Conservation (phyloP, 2,888 invertebrate species). For the Noctua pronuba region DNA sequence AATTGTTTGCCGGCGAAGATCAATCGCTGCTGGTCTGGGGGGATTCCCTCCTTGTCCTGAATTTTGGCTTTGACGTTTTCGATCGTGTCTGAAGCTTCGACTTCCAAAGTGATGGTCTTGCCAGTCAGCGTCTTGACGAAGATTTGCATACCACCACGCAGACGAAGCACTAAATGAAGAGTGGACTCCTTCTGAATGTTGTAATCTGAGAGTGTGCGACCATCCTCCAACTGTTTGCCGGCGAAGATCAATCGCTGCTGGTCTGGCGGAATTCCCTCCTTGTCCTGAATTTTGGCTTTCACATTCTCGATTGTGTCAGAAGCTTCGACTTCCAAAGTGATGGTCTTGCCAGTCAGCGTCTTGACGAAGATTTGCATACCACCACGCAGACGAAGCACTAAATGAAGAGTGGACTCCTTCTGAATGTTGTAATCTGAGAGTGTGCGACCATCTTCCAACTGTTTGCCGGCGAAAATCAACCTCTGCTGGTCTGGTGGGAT, state of each 20-base stretch:
- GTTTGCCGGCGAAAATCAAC: conserved; percentile 75
- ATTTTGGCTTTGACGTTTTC: conserved; percentile 64
- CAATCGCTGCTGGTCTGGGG: conserved; percentile 61
- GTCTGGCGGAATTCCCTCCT: conserved; percentile 76
- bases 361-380: conserved; percentile 74
- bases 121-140: conserved; percentile 62
- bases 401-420: conserved; percentile 71
- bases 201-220: conserved; percentile 58
- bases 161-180: conserved; percentile 67
- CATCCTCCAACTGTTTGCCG: conserved; percentile 77
- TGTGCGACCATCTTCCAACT: conserved; percentile 68
- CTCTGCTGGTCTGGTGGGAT: conserved; percentile 75
- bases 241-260: conserved; percentile 75
- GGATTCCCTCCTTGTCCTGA: conserved; percentile 64
- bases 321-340: conserved; percentile 73
- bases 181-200: conserved; percentile 80
- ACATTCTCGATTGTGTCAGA: conserved; percentile 77
- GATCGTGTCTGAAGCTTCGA: conserved; percentile 60
- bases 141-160: conserved; percentile 79
- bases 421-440: conserved; percentile 73
- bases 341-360: conserved; percentile 71
- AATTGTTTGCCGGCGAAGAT: conserved; percentile 64
- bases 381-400: conserved; percentile 70
- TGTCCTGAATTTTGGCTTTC: conserved; percentile 74
- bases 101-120: conserved; percentile 59